Conservation (phyloP, 1,140 invertebrate genomes). For the Apocrypta bakeri region DNA sequence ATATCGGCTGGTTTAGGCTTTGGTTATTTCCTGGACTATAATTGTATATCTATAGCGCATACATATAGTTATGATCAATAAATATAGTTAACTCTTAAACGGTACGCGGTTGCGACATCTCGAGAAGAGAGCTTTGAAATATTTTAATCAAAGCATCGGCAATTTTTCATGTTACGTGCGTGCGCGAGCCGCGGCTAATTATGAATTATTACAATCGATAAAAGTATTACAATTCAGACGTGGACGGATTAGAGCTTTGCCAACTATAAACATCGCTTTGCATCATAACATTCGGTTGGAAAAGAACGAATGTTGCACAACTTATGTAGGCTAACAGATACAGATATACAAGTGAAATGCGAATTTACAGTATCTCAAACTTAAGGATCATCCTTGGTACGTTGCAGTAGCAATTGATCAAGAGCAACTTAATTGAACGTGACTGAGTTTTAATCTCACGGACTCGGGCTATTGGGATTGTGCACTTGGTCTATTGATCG, state of each 20-base stretch:
- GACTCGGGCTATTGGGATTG: neutral
- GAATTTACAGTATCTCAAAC: no score
- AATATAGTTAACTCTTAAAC: no score
- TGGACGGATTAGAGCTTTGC: no score
- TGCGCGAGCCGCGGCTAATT: slow-evolving; percentile 1
- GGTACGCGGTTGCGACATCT: neutral
- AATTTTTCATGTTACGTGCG: neutral
- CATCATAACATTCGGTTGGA: no score
- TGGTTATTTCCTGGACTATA: no score
- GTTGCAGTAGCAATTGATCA: neutral
- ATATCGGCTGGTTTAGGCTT: neutral
- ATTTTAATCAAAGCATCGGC: neutral
- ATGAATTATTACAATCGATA: slow-evolving; percentile 26
- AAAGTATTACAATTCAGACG: neutral
- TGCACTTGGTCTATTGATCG: slow-evolving; percentile 16
- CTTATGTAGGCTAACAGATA: no score
- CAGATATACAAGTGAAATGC: no score
- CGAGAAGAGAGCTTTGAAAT: neutral
- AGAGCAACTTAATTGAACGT: neutral
- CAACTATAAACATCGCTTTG: no score
- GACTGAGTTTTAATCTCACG: slow-evolving; percentile 7
- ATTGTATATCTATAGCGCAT: no score
- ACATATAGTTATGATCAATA: no score
- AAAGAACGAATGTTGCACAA: no score
- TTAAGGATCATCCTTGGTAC: neutral